Base-by-base conservation (phyloP, 2,113 vertebrate species). In the Calyptommatus sinebrachiatus region DNA sequence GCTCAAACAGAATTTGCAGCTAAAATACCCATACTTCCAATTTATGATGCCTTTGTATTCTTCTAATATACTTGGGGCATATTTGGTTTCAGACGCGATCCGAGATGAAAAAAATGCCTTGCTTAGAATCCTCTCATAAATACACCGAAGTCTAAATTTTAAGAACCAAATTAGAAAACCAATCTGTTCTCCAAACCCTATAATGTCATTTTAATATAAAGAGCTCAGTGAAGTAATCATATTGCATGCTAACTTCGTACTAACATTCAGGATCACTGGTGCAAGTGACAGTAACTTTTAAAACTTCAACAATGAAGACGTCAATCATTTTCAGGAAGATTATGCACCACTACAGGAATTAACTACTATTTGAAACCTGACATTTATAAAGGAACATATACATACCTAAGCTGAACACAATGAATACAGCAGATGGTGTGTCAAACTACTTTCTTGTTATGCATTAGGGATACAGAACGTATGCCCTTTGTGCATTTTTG, bases 91-190 rank as follows among this genome's bases (percentile, higher is more conserved):
- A 31, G 53, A 26, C 14, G 16, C 31, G 63, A 7, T 29, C 71
- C 41, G 62, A 71, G 48, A 85, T 29, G 5, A 73, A 6, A 10
- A n/a, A 70, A 22, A 45, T 24, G 24, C 46, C 28, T 57, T n/a
- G 5, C 46, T 87, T 31, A 78, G 2, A 73, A 41, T 69, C 45
- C 11, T 31, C 81, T 35, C 72, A 78, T 5, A 81, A 88, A 80
- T 21, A 80, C 70, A 71, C 12, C 22, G 70, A 81, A 60, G 63
- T 48, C 77, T 73, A 82, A 41, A 72, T 63, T 48, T 29, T 86
- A 82, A 68, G 2, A 57, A 50, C 83, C 18, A 26, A 3, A 1
- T 77, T 45, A 78, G 46, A 62, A 85, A 9, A 8, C 61, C 75
- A 41, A 66, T n/a, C 75, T 53, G 88, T 18, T 28, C 28, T 29